A percentile compares a stretch with the other conserved stretches of the same genome.
Conservation (phyloP, 2,888 invertebrate genomes). For the Papilio elwesi region DNA sequence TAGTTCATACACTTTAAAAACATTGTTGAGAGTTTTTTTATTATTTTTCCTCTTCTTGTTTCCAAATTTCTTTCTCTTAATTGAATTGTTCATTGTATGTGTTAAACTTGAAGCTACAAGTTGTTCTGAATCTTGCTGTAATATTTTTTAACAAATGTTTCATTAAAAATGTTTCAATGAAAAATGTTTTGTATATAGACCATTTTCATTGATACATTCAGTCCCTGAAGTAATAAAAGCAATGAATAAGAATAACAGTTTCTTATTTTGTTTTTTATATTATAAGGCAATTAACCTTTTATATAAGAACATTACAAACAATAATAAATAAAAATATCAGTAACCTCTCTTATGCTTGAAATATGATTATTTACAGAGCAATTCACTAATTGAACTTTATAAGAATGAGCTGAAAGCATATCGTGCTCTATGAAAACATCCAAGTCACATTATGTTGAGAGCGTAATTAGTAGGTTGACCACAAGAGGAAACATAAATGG, state of each 20-base stretch:
- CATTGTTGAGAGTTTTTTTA: conserved; percentile 41
- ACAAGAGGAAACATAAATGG: too few relatives aligned
- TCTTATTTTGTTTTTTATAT: too few relatives aligned
- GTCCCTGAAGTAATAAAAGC: background rate
- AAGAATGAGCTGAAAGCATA: too few relatives aligned
- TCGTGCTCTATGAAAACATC: too few relatives aligned
- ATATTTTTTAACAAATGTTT: background rate
- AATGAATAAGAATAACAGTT: background rate
- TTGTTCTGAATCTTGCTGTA: conserved; percentile 49
- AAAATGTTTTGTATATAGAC: background rate
- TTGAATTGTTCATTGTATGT: conserved; percentile 47
- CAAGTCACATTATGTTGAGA: too few relatives aligned
- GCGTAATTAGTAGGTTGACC: too few relatives aligned
- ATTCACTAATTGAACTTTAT: too few relatives aligned
- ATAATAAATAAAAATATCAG: too few relatives aligned
- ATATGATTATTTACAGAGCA: too few relatives aligned
- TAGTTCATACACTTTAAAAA: conserved; percentile 50
- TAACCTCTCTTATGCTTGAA: too few relatives aligned
- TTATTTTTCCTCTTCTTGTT: conserved; percentile 47
- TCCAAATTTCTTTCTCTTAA: conserved; percentile 49
- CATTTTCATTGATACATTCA: background rate
- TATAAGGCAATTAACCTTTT: too few relatives aligned
- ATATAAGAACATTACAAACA: too few relatives aligned
- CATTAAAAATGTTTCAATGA: background rate
- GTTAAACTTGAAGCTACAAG: conserved; percentile 43